Conservation (phyloP, 2,888 invertebrate genomes). For the Aphodius sticticus region DNA sequence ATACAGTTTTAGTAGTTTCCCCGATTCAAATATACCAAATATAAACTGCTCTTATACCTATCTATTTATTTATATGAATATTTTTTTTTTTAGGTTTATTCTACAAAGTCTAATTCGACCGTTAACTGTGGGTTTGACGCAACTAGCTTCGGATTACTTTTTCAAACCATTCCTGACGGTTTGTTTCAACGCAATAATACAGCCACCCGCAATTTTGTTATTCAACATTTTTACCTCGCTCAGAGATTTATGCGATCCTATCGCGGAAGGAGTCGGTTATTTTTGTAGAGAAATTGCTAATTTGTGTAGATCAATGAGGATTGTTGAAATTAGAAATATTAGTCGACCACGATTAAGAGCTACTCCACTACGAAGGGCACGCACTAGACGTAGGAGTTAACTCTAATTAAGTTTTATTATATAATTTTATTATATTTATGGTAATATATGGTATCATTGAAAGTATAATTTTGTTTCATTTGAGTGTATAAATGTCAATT, state of each 20-base stretch:
- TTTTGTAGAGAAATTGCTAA: conserved; percentile 61
- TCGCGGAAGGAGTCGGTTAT: conserved; percentile 66
- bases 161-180: conserved; percentile 72
- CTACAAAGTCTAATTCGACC: conserved; percentile 68
- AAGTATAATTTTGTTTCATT: neutral
- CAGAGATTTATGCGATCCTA: conserved; percentile 69
- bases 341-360: neutral
- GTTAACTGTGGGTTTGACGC: conserved; percentile 67
- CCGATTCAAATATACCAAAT: neutral
- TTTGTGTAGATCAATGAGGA: conserved; percentile 60
- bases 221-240: conserved; percentile 69
- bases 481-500: neutral
- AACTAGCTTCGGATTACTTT: conserved; percentile 72
- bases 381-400: conserved; percentile 10
- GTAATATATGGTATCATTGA: neutral
- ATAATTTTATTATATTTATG: conserved; percentile 17
- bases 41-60: no score
- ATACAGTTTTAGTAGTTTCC: neutral
- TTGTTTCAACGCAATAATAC: conserved; percentile 70
- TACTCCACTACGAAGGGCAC: neutral
- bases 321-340: conserved; percentile 58
- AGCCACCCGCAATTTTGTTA: conserved; percentile 72
- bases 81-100: conserved; percentile 59
- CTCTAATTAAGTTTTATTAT: conserved; percentile 10
- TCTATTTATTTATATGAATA: neutral